Conservation (phyloP, 2,797 vertebrate genomes). For the Todus mexicanus region DNA sequence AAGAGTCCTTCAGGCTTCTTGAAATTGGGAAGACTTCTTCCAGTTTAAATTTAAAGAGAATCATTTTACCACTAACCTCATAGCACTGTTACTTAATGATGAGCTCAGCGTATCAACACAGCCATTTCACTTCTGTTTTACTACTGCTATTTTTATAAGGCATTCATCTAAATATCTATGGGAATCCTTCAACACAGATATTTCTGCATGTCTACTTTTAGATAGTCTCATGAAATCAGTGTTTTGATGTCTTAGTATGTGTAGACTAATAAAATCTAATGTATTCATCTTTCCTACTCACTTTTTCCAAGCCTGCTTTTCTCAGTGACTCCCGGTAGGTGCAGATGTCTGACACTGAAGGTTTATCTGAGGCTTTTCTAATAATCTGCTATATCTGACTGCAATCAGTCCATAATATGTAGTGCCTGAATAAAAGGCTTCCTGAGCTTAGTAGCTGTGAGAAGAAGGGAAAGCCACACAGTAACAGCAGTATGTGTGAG, state of each 20-base stretch:
- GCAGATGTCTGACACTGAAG: neutral
- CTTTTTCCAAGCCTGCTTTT: neutral
- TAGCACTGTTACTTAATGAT: neutral
- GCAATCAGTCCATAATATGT: neutral
- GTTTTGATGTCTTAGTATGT: neutral
- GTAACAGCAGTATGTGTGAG: neutral
- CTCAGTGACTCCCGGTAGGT: neutral
- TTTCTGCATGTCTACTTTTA: constrained; percentile 1
- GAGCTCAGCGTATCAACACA: neutral
- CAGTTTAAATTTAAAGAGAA: constrained; percentile 11
- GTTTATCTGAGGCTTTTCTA: neutral
- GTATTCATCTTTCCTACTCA: neutral
- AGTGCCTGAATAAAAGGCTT: neutral
- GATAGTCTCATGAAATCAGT: neutral
- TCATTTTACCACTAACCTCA: constrained; percentile 9
- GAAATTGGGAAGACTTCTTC: neutral
- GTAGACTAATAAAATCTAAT: neutral
- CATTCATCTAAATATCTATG: constrained; percentile 33
- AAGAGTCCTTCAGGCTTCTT: neutral
- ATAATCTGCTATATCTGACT: neutral
- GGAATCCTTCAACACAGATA: constrained; percentile 21
- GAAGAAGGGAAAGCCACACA: neutral
- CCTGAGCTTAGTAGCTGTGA: neutral
- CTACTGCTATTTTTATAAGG: constrained; percentile 34
- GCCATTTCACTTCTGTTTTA: constrained; percentile 13